Conservation (phyloP, 2,888 invertebrate species). For the Protodeltote pygarga region DNA sequence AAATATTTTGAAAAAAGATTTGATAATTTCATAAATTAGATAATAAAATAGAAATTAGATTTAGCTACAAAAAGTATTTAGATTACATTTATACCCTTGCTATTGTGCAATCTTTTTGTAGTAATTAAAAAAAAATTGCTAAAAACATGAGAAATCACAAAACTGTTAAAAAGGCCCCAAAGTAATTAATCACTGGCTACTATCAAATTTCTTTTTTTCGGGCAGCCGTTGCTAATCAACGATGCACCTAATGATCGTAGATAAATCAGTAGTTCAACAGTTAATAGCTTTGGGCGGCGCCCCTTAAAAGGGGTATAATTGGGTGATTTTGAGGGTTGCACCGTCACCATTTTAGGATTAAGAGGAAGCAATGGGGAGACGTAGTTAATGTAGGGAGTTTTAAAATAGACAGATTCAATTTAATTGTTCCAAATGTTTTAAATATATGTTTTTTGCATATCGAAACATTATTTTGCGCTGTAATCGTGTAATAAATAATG, state of each 20-base stretch:
- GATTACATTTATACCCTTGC: too few species aligned
- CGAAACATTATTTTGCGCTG: too few species aligned
- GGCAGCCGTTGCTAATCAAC: conserved; percentile 71
- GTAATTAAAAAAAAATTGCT: too few species aligned
- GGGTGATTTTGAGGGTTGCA: conserved; percentile 79
- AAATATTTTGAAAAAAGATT: too few species aligned
- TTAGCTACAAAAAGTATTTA: too few species aligned
- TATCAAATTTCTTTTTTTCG: conserved; percentile 38
- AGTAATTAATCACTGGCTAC: conserved; percentile 45
- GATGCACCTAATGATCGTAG: conserved; percentile 73
- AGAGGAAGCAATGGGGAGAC: conserved; percentile 53
- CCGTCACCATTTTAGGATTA: conserved; percentile 71
- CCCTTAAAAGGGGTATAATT: conserved; percentile 81
- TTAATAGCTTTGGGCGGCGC: conserved; percentile 77
- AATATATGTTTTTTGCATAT: too few species aligned
- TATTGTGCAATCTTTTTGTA: too few species aligned
- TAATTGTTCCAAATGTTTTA: too few species aligned
- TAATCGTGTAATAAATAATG: too few species aligned
- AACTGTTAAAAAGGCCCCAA: conserved; percentile 32
- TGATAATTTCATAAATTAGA: too few species aligned
- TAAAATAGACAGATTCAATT: conserved; percentile 15
- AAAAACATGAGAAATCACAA: conserved; percentile 22
- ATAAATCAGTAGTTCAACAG: conserved; percentile 79
- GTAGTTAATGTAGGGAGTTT: conserved; percentile 9
- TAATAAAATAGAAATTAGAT: too few species aligned